phyloP scores from a whole-genome alignment of 1,140 invertebrate species.

The Leptinotarsa lineolata region DNA sequence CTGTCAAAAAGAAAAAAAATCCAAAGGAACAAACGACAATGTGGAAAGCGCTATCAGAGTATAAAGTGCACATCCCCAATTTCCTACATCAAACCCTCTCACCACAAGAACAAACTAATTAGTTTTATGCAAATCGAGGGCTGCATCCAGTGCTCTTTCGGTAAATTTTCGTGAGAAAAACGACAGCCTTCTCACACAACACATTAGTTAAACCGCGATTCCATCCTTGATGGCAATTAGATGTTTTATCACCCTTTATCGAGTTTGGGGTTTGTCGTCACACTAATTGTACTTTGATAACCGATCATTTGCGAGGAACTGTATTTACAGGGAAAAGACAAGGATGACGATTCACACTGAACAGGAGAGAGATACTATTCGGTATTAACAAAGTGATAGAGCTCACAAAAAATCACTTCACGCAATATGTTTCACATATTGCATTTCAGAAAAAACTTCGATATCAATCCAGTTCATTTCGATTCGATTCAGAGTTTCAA shows the following conservation, averaged over 20 bases:
- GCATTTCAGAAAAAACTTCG: too few relatives aligned
- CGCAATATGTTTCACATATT: too few relatives aligned
- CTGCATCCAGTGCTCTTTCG: conserved; percentile 11
- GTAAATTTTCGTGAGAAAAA: conserved; percentile 19
- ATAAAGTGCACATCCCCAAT: background rate
- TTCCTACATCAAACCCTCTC: background rate
- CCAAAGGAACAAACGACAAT: too few relatives aligned
- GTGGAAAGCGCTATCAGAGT: background rate
- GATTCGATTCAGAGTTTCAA: too few relatives aligned
- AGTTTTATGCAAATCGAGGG: conserved; percentile 21
- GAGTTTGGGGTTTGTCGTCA: background rate
- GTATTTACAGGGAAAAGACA: background rate
- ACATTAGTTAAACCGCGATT: conserved; percentile 9
- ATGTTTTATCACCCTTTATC: conserved; percentile 23
- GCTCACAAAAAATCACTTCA: too few relatives aligned
- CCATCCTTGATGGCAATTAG: conserved; percentile 13
- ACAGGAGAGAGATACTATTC: too few relatives aligned
- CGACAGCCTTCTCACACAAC: conserved; percentile 14
- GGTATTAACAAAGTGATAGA: too few relatives aligned
- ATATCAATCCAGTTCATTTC: too few relatives aligned
- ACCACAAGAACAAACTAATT: conserved; percentile 11
- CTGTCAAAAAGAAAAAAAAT: too few relatives aligned
- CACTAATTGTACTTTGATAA: background rate
- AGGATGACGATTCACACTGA: too few relatives aligned
- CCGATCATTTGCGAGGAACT: background rate